These are phyloP conservation scores for Eueremaeus valkanovi DNA, from an alignment of 2,888 invertebrate genomes.

Conservation along the genomic window DNA sequence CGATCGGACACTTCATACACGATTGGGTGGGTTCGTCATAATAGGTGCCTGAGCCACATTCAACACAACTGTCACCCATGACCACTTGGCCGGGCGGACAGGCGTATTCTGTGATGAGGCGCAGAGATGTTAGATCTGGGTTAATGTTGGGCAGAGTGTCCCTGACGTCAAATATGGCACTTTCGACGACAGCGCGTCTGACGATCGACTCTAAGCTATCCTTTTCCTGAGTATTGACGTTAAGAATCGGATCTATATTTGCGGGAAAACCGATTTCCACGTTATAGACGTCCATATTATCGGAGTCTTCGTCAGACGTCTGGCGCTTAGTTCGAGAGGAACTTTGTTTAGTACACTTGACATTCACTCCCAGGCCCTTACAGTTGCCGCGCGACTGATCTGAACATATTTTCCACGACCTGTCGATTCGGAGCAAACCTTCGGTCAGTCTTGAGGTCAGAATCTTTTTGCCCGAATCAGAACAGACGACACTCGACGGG, in stretches of 20 bases:
- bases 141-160: conserved; percentile 90
- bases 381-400: conserved; percentile 60
- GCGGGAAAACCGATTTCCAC: conserved; percentile 76
- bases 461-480: conserved; percentile 89
- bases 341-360: conserved; percentile 70
- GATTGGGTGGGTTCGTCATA: conserved; percentile 66
- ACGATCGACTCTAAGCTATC: conserved; percentile 70
- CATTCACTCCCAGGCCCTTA: conserved; percentile 65
- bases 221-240: conserved; percentile 79
- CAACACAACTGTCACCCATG: conserved; percentile 85
- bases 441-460: conserved; percentile 80
- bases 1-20: conserved; percentile 78
- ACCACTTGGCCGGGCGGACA: conserved; percentile 91
- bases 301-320: neutral
- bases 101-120: conserved; percentile 82
- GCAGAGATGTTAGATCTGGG: conserved; percentile 82
- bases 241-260: conserved; percentile 64
- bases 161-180: conserved; percentile 87
- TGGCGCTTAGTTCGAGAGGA: conserved; percentile 50
- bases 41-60: conserved; percentile 85
- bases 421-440: conserved; percentile 82
- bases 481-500: conserved; percentile 93
- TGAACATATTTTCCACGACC: conserved; percentile 96
- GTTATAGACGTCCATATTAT: conserved; percentile 62
- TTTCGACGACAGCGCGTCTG: conserved; percentile 84